phyloP scores from a whole-genome alignment of 2,797 vertebrate species.

The Chelonia mydas region DNA sequence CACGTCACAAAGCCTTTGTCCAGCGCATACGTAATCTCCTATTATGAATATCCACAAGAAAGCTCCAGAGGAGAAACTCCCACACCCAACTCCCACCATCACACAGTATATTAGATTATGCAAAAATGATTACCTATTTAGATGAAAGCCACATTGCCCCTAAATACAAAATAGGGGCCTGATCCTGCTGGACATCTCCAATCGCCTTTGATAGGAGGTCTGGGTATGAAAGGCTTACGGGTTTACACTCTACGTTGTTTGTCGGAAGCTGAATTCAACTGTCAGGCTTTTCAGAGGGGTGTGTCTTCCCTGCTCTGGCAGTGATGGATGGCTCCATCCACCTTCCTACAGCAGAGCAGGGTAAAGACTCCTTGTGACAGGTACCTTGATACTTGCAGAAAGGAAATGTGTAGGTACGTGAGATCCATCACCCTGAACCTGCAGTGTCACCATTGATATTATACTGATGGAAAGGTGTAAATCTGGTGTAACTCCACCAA shows the following conservation, averaged over 20 bases:
- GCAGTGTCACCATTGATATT: neutral
- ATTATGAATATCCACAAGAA: neutral
- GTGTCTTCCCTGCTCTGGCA: too few species aligned
- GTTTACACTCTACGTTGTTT: neutral
- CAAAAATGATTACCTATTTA: neutral
- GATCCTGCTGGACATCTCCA: neutral
- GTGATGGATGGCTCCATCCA: neutral
- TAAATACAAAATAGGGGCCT: neutral
- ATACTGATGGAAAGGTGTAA: neutral
- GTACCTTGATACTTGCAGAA: neutral
- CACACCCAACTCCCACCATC: neutral
- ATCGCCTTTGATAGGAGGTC: neutral
- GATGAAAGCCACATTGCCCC: neutral
- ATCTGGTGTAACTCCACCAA: neutral
- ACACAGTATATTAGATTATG: neutral
- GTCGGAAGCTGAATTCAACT: neutral
- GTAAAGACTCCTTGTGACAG: neutral
- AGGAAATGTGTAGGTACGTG: neutral
- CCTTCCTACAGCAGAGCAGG: neutral
- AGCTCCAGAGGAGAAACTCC: neutral
- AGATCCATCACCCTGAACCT: neutral
- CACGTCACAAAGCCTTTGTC: neutral
- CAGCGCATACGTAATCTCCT: neutral
- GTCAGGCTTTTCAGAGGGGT: constrained; percentile 6
- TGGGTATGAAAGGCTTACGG: neutral